Evolutionary conservation across 1,140 invertebrate genomes (phyloP).

Genomic region (Diuraphis noxia): DNA sequence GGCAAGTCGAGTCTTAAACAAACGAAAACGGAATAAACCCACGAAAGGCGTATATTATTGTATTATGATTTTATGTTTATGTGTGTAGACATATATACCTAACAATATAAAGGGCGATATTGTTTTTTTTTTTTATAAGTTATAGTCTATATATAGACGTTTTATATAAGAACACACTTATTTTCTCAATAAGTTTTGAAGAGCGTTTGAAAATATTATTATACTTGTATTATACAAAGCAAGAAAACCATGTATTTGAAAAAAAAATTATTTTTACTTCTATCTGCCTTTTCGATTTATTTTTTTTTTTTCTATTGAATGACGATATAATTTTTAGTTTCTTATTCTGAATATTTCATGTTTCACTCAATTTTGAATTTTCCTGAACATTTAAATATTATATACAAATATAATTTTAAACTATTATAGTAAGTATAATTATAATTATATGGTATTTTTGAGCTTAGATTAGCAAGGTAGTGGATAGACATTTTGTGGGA

Average conservation of each 20-base stretch:
- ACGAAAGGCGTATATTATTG: neutral
- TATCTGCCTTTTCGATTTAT: neutral
- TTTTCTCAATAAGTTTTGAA: neutral
- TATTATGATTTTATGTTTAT: neutral
- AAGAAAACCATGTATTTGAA: neutral
- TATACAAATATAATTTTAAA: neutral
- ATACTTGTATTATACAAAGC: neutral
- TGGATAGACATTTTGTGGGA: neutral
- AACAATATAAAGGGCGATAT: neutral
- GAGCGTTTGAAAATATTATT: neutral
- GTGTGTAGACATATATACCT: neutral
- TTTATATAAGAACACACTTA: neutral
- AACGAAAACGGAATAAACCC: neutral
- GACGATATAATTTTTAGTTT: neutral
- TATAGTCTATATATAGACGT: neutral
- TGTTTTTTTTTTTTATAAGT: neutral
- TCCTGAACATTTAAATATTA: neutral
- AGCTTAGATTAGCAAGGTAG: neutral
- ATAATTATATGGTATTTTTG: neutral
- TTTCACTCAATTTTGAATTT: neutral
- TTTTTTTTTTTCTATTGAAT: neutral
- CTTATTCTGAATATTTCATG: neutral
- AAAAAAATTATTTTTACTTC: neutral
- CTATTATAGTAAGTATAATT: neutral
- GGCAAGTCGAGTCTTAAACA: neutral